Evolutionary conservation across 2,113 vertebrate genomes (phyloP).

Genomic region (Spheniscus mendiculus): DNA sequence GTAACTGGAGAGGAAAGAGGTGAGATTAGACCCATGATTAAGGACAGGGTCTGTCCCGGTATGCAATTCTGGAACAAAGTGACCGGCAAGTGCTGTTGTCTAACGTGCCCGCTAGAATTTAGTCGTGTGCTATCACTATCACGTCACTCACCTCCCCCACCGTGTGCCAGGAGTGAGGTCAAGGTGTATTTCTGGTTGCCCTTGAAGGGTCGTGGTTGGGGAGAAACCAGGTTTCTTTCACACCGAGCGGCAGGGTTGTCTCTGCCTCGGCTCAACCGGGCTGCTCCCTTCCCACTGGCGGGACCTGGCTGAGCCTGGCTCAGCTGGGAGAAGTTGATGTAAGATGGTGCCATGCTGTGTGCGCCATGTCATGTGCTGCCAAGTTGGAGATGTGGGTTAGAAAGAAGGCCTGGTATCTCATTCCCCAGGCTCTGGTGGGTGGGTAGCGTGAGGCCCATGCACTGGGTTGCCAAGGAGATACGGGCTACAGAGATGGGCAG

Average conservation of each 20-base stretch:
- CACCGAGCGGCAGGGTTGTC: not conserved
- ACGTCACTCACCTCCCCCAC: constrained; percentile 51
- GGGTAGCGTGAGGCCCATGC: constrained; percentile 76
- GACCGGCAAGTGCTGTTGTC: constrained; percentile 61
- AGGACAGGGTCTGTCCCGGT: constrained; percentile 31
- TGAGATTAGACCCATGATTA: not conserved
- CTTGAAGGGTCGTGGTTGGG: not conserved
- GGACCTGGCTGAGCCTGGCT: constrained; percentile 36
- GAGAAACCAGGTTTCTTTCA: constrained; percentile 17
- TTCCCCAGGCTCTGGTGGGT: constrained; percentile 69
- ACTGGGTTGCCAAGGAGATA: constrained; percentile 69
- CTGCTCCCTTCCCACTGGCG: not conserved
- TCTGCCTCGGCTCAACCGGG: not conserved
- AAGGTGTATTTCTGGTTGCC: constrained; percentile 54
- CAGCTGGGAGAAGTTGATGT: constrained; percentile 34
- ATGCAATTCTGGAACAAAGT: constrained; percentile 26
- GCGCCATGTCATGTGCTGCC: constrained; percentile 70
- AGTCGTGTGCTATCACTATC: constrained; percentile 27
- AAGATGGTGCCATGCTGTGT: constrained; percentile 72
- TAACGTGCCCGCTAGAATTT: constrained; percentile 62
- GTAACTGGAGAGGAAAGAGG: constrained; percentile 43
- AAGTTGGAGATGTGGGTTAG: constrained; percentile 73
- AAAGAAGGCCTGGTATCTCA: constrained; percentile 69
- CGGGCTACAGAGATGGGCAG: constrained; percentile 60
- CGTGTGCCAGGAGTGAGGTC: constrained; percentile 67